phyloP scores from a whole-genome alignment of 2,113 vertebrate genomes.

The Junco hyemalis region DNA sequence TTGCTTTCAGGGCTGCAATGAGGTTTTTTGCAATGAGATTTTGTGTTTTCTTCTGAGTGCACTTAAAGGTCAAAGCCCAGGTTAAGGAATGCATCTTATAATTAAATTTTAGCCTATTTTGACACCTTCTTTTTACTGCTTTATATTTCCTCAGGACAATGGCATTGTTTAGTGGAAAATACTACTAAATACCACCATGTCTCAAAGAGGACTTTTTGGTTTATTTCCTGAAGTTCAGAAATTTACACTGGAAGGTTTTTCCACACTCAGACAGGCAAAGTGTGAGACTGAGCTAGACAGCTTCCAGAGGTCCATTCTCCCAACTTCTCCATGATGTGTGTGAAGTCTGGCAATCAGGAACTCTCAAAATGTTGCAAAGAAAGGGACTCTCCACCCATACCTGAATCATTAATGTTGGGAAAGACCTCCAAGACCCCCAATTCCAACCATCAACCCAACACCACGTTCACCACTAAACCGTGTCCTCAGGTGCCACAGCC shows the following conservation, averaged over 20 bases:
- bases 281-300: background rate
- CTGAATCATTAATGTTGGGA: background rate
- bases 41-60: background rate
- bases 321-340: background rate
- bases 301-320: background rate
- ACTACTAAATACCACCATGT: background rate
- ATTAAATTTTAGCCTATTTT: background rate
- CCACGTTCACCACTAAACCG: fast-evolving
- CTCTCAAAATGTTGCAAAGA: background rate
- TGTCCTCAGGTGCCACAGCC: background rate
- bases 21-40: background rate
- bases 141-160: background rate
- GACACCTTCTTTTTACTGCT: background rate
- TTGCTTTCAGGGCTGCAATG: background rate
- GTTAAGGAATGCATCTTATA: background rate
- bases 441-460: background rate
- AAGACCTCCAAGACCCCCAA: background rate
- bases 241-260: background rate
- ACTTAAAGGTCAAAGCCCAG: background rate
- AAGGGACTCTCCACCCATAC: fast-evolving
- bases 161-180: background rate
- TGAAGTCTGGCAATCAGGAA: background rate
- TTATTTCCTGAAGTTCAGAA: constrained; percentile 15
- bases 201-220: background rate
- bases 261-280: background rate